Percentiles rank a stretch among this genome's conserved stretches.
Evolutionary conservation across 1,140 invertebrate species (phyloP).

Genomic region (Capitella teleta): DNA sequence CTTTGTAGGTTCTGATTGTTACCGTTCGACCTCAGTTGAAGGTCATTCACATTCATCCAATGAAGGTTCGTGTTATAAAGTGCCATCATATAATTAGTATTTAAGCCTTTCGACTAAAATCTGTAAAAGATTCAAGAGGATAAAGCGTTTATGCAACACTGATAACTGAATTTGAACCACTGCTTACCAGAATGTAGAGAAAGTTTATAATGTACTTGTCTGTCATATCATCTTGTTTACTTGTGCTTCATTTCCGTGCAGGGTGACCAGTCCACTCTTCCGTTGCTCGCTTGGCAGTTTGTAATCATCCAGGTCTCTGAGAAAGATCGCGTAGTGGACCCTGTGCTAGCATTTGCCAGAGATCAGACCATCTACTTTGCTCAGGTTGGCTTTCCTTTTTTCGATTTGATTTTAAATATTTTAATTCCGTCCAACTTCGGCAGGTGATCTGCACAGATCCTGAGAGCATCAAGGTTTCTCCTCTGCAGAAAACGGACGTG

Average conservation of each 20-base stretch:
- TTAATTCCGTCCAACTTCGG: neutral
- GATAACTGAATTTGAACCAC: neutral
- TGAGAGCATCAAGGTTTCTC: constrained; percentile 50
- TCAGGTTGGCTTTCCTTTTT: too few relatives aligned
- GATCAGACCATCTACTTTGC: constrained; percentile 71
- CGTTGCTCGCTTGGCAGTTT: constrained; percentile 84
- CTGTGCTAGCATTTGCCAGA: constrained; percentile 74
- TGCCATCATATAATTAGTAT: neutral
- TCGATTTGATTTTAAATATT: too few relatives aligned
- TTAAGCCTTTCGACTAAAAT: neutral
- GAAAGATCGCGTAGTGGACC: constrained; percentile 58
- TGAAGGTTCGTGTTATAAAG: constrained; percentile 33
- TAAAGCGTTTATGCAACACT: neutral
- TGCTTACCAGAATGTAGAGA: neutral
- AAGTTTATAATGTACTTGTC: neutral
- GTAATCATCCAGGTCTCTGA: constrained; percentile 68
- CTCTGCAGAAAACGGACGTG: constrained; percentile 57
- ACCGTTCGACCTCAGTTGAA: constrained; percentile 64
- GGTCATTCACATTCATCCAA: constrained; percentile 54
- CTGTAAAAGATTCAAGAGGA: too few relatives aligned
- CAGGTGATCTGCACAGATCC: constrained; percentile 39
- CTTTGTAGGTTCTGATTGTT: constrained; percentile 64
- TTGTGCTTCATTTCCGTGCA: constrained; percentile 13
- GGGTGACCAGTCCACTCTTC: constrained; percentile 50
- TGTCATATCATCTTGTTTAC: neutral